Percentiles rank a stretch among this genome's conserved stretches.
These are phyloP conservation scores for Branchipolynoe longqiensis DNA, from an alignment of 2,888 invertebrate genomes.

Conservation along the genomic window DNA sequence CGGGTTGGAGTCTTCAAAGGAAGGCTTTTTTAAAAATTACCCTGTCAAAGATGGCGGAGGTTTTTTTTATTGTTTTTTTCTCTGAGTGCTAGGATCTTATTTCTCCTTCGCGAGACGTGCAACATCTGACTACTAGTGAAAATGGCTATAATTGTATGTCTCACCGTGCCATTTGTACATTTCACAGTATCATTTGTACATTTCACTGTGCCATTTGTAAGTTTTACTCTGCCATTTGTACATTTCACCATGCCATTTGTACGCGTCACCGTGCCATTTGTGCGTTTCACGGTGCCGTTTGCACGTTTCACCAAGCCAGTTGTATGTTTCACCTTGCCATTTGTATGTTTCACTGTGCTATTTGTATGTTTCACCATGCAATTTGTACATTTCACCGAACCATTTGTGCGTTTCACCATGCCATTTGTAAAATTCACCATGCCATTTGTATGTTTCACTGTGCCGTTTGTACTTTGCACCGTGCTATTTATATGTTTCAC, in stretches of 20 bases:
- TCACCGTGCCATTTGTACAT: neutral
- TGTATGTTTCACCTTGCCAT: neutral
- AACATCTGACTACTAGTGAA: too few species aligned
- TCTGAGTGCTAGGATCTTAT: too few species aligned
- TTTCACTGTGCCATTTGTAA: neutral
- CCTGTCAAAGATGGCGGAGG: too few species aligned
- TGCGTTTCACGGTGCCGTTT: neutral
- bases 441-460: neutral
- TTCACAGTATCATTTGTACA: neutral
- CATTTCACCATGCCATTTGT: neutral
- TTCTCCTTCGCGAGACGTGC: too few species aligned
- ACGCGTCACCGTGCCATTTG: neutral
- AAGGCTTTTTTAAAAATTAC: too few species aligned
- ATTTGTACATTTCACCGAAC: neutral
- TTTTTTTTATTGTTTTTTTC: too few species aligned
- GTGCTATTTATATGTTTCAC: neutral
- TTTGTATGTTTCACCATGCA: neutral
- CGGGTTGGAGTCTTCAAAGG: too few species aligned
- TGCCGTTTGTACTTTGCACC: neutral
- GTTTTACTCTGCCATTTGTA: neutral
- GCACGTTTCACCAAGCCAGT: neutral
- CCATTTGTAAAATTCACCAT: neutral
- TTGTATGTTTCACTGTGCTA: neutral
- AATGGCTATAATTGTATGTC: too few species aligned
- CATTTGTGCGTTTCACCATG: neutral